phyloP scores from a whole-genome alignment of 2,888 invertebrate species.

The Doris montereyensis region DNA sequence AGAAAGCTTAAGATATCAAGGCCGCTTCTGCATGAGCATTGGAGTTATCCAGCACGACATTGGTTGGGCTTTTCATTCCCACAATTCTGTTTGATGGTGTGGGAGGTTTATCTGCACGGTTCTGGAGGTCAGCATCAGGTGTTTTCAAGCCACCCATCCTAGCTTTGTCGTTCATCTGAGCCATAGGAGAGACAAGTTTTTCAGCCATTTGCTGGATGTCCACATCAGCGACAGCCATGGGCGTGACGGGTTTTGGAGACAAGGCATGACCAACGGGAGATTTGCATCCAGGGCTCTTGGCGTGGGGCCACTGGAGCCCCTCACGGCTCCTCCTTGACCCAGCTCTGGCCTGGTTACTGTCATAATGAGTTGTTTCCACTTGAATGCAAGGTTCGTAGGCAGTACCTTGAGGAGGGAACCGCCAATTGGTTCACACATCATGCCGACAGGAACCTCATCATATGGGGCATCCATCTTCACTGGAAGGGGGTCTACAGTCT shows the following conservation, averaged over 20 bases:
- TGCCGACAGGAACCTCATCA: slow-evolving; percentile 17
- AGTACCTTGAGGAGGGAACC: background rate
- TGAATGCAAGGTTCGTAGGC: background rate
- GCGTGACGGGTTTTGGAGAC: slow-evolving; percentile 37
- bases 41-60: background rate
- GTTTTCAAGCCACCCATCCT: slow-evolving; percentile 11
- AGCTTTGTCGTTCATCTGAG: background rate
- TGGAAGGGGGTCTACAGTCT: slow-evolving; percentile 41
- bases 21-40: slow-evolving; percentile 26
- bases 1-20: slow-evolving; percentile 16
- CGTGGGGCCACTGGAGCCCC: slow-evolving; percentile 40
- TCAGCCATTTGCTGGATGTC: background rate
- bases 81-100: slow-evolving; percentile 10
- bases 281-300: slow-evolving; percentile 32
- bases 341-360: slow-evolving; percentile 24
- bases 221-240: slow-evolving; percentile 29
- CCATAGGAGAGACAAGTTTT: background rate
- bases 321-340: slow-evolving; percentile 26
- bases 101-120: slow-evolving; percentile 6
- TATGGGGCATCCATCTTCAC: slow-evolving; percentile 41
- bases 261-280: slow-evolving; percentile 35
- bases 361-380: background rate
- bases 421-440: slow-evolving; percentile 21
- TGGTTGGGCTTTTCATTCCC: slow-evolving; percentile 1
- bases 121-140: slow-evolving; percentile 26